phyloP scores from a whole-genome alignment of 2,797 vertebrate species.

The Knipowitschia caucasica region DNA sequence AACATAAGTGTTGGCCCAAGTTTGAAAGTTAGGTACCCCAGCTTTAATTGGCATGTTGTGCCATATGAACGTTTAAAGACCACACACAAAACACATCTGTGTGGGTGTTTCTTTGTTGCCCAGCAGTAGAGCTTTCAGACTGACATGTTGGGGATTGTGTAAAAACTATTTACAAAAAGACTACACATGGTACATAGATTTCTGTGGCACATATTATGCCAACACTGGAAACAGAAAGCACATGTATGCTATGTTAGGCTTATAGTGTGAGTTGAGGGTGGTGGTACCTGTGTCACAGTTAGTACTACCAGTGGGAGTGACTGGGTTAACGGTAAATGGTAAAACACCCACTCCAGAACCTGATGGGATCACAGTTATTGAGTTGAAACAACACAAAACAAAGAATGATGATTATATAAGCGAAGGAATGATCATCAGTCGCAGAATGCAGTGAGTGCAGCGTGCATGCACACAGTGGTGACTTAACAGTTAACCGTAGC shows the following conservation, averaged over 20 bases:
- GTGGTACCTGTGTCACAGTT: constrained; percentile 97
- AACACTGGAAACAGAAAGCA: background rate
- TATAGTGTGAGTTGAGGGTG: constrained; percentile 55
- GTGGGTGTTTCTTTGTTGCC: constrained; percentile 60
- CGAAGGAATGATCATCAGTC: background rate
- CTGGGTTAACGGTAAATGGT: constrained; percentile 92
- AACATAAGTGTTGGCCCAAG: too few relatives aligned
- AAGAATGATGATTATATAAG: too few relatives aligned
- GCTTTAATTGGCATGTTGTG: too few relatives aligned
- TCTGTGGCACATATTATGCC: constrained; percentile 1
- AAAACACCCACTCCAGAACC: constrained; percentile 95
- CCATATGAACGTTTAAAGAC: too few relatives aligned
- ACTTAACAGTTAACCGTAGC: constrained; percentile 30
- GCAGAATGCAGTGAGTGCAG: constrained; percentile 41
- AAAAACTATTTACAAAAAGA: constrained; percentile 17
- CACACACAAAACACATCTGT: background rate
- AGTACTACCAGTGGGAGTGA: constrained; percentile 94
- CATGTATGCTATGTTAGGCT: constrained; percentile 9
- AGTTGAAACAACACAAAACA: constrained; percentile 63
- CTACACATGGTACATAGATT: constrained; percentile 13
- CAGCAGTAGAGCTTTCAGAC: constrained; percentile 60
- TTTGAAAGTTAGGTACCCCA: too few relatives aligned
- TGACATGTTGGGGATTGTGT: constrained; percentile 46
- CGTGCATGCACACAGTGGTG: constrained; percentile 60
- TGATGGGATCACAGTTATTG: constrained; percentile 74